Percentiles rank a stretch among this genome's conserved stretches.
Evolutionary conservation across 2,113 vertebrate species (phyloP).

Genomic region (Pontoporia blainvillei): DNA sequence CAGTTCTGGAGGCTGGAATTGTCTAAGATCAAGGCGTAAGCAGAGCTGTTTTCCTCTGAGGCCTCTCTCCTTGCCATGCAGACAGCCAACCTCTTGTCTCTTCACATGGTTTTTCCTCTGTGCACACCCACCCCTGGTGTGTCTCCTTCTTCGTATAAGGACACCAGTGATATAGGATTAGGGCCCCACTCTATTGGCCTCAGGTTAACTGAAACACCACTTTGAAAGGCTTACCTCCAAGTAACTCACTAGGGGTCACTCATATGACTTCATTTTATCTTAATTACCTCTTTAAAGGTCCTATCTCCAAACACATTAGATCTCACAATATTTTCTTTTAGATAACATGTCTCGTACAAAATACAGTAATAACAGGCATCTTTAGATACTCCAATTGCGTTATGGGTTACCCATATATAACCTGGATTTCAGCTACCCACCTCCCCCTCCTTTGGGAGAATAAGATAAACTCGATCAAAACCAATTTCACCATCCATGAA

Average conservation of each 20-base stretch:
- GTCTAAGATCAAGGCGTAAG: neutral
- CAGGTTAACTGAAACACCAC: neutral
- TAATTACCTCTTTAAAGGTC: neutral
- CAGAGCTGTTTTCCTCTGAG: neutral
- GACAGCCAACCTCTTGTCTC: neutral
- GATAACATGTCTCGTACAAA: neutral
- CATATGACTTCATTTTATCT: neutral
- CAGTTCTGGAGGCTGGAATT: neutral
- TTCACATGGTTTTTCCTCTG: neutral
- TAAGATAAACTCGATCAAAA: neutral
- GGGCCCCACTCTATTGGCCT: neutral
- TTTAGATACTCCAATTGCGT: neutral
- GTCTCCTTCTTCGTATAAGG: neutral
- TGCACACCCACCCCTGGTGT: fast-evolving
- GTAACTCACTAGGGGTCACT: neutral
- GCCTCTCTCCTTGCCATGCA: neutral
- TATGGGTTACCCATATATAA: neutral
- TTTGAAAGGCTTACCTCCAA: neutral
- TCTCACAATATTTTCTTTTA: neutral
- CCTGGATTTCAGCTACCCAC: neutral
- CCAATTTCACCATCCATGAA: neutral
- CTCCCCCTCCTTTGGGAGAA: neutral
- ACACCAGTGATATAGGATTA: neutral
- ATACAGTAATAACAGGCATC: neutral
- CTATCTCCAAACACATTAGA: neutral